Evolutionary conservation across 1,140 invertebrate species (phyloP).

Genomic region (Drosophila pruinosa): DNA sequence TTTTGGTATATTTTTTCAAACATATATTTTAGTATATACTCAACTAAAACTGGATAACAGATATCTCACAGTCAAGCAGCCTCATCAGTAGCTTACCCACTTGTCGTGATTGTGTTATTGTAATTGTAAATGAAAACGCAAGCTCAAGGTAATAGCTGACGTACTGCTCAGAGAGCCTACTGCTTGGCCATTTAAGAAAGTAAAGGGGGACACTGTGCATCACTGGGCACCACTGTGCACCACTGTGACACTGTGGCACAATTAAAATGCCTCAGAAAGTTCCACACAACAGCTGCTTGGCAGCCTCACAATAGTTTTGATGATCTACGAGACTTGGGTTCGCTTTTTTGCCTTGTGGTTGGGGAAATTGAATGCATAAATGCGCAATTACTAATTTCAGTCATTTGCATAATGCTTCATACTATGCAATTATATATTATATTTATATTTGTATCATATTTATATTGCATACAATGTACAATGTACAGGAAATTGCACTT

Average conservation of each 20-base stretch:
- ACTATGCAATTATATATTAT: conserved; percentile 8
- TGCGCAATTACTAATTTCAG: conserved; percentile 35
- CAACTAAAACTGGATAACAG: too few relatives aligned
- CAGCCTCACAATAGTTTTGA: conserved; percentile 1
- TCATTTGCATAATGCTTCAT: conserved; percentile 1
- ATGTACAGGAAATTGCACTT: conserved; percentile 7
- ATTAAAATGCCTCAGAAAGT: conserved; percentile 31
- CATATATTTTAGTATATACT: too few relatives aligned
- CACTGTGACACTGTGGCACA: not conserved
- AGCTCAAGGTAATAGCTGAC: conserved; percentile 53
- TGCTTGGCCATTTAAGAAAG: too few relatives aligned
- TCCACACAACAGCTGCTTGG: not conserved
- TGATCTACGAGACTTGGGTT: conserved; percentile 4
- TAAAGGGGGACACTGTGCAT: too few relatives aligned
- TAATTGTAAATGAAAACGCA: conserved; percentile 65
- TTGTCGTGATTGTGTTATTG: not conserved
- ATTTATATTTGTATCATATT: not conserved
- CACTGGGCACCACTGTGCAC: too few relatives aligned
- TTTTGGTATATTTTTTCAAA: not conserved
- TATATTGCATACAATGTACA: not conserved
- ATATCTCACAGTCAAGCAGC: too few relatives aligned
- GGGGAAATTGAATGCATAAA: conserved; percentile 27
- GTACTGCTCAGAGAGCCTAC: too few relatives aligned
- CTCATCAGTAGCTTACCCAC: too few relatives aligned
- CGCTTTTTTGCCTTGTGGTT: not conserved